phyloP scores from a whole-genome alignment of 1,140 invertebrate species.

The Pectinophora gossypiella region DNA sequence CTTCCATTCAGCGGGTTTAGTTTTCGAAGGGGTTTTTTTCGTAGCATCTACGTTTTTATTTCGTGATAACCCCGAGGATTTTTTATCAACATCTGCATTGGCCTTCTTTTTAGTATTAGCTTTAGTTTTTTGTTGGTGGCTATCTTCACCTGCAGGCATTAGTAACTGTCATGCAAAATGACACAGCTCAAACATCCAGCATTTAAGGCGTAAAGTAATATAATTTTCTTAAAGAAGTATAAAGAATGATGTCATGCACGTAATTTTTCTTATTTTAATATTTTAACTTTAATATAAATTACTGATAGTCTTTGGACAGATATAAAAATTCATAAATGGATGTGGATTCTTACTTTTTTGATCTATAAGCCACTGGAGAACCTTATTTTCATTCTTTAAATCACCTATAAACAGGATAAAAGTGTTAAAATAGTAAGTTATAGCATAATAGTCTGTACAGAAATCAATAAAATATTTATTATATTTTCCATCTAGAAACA shows the following conservation, averaged over 20 bases:
- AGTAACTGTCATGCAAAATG: conserved; percentile 77
- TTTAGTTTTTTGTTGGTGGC: conserved; percentile 61
- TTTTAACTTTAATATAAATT: conserved; percentile 1
- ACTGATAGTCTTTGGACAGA: neutral
- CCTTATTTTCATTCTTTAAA: conserved; percentile 95
- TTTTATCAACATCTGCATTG: conserved; percentile 69
- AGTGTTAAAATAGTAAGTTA: conserved; percentile 23
- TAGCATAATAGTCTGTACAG: too few relatives aligned
- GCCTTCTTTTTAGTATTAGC: conserved; percentile 62
- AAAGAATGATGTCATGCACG: conserved; percentile 73
- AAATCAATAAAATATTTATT: too few relatives aligned
- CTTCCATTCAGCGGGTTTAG: conserved; percentile 33
- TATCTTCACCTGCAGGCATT: conserved; percentile 77
- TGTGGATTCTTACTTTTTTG: conserved; percentile 92
- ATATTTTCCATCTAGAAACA: too few relatives aligned
- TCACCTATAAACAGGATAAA: conserved; percentile 86
- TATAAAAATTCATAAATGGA: conserved; percentile 53
- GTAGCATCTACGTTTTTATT: conserved; percentile 8
- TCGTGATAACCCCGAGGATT: conserved; percentile 38
- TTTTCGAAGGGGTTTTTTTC: conserved; percentile 16
- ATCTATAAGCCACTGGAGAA: conserved; percentile 95
- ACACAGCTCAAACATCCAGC: conserved; percentile 73
- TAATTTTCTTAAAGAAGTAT: conserved; percentile 40
- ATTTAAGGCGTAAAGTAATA: conserved; percentile 62
- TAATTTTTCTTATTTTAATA: conserved; percentile 37